These are phyloP conservation scores for Xylota sylvarum DNA, from an alignment of 2,888 invertebrate species.

Conservation along the genomic window DNA sequence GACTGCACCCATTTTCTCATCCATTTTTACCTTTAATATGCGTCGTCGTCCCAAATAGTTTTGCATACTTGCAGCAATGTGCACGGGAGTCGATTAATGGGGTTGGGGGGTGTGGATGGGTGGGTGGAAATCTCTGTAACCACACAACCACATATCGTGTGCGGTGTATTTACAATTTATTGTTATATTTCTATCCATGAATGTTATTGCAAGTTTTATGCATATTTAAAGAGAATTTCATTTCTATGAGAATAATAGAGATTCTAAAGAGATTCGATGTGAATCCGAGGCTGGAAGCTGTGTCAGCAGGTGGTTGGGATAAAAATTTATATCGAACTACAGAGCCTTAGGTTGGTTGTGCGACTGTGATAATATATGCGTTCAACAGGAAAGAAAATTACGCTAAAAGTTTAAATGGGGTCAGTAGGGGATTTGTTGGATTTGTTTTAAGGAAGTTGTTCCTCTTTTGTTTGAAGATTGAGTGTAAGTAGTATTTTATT, in stretches of 20 bases:
- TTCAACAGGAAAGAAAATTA: not conserved
- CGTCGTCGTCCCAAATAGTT: conserved; percentile 65
- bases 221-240: conserved; percentile 16
- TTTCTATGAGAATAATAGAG: conserved; percentile 43
- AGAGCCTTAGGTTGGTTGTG: conserved; percentile 30
- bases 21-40: conserved; percentile 67
- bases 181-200: conserved; percentile 44
- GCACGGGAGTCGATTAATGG: conserved; percentile 1
- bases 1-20: conserved; percentile 53
- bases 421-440: conserved; percentile 11
- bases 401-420: conserved; percentile 24
- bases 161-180: conserved; percentile 66
- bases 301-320: conserved; percentile 65
- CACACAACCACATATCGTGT: conserved; percentile 31
- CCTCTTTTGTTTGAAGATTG: no score
- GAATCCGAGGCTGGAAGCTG: conserved; percentile 29
- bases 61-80: conserved; percentile 56
- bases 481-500: no score
- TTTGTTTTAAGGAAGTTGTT: no score
- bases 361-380: conserved; percentile 11
- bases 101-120: not conserved
- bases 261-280: conserved; percentile 42
- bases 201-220: conserved; percentile 33
- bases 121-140: conserved; percentile 13
- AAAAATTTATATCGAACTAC: conserved; percentile 25